Base-by-base conservation (phyloP, 1,140 invertebrate species). In the Pseudomyrmex flavicornis region DNA sequence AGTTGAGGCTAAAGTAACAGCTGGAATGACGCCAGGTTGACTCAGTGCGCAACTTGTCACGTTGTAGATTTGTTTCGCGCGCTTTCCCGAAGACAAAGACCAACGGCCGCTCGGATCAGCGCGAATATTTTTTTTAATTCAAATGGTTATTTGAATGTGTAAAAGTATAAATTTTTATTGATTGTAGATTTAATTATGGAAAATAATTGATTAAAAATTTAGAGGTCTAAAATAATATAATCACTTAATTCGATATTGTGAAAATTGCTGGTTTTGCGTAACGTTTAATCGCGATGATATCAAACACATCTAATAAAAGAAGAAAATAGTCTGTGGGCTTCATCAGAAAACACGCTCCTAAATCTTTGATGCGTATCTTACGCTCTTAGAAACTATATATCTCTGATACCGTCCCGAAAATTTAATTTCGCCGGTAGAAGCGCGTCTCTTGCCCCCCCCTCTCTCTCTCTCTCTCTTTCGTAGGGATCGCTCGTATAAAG, bases 11-110 rank as follows among this genome's bases (percentile, higher is more conserved):
- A 20, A 44, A 48, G 52, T 63, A 58, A 68, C 46, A 82, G 26
- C 20, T 88, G 87, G 87, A 76, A 69, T 59, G 56, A 85, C 10
- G 87, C 86, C 86, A 88, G 48, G n/a, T 72, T 72, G 22, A 70
- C 12, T 35, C 22, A 61, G 0, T 7, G 35, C 35, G 35, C 35
- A 35, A 35, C 65, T 22, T 62, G 13, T 13, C 26, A 58, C 62
- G 76, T 75, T n/a, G 15, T 66, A 75, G 75, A 22, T 52, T 58
- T 44, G 63, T 61, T 88, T 62, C n/a, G 5, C 54, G 17, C 2
- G 12, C 74, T 80, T 68, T 59, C 17, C n/a, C 35, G 1, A 74
- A 26, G 46, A 35, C 44, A 35, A 69, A 58, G 65, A 46, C 12
- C 2, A 66, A 15, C 9, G 9, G 2, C 17, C 44, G 20, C 7